Conservation (phyloP, 2,113 vertebrate species). For the Xiphophorus hellerii region DNA sequence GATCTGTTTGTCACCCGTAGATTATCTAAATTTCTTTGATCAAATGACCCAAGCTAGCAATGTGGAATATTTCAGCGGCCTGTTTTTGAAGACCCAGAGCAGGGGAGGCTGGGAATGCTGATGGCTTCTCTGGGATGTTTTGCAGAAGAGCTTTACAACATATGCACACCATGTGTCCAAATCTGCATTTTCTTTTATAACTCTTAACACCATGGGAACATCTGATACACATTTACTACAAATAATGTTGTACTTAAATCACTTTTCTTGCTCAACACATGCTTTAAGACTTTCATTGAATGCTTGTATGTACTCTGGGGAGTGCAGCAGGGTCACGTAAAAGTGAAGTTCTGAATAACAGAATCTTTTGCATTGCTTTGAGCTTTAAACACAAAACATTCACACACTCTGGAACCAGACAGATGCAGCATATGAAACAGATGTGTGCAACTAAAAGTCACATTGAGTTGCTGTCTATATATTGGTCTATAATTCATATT, state of each 20-base stretch:
- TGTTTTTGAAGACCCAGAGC: constrained; percentile 36
- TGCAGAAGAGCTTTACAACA: constrained; percentile 39
- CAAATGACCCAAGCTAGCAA: constrained; percentile 27
- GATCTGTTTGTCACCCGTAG: constrained; percentile 46
- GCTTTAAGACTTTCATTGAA: constrained; percentile 1
- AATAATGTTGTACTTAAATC: constrained; percentile 28
- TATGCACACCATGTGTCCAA: constrained; percentile 38
- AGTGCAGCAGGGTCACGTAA: constrained; percentile 9
- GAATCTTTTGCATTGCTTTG: constrained; percentile 30
- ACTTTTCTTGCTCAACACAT: constrained; percentile 13
- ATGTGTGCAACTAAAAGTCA: constrained; percentile 15
- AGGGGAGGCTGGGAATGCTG: constrained; percentile 36
- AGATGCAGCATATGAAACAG: constrained; percentile 21
- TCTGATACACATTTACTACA: constrained; percentile 50
- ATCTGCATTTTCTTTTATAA: not conserved
- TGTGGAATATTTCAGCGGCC: constrained; percentile 14
- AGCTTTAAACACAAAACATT: constrained; percentile 25
- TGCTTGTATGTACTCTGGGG: constrained; percentile 10
- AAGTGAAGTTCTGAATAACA: constrained; percentile 28
- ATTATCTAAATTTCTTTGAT: constrained; percentile 25
- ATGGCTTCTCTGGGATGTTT: constrained; percentile 40
- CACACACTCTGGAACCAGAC: constrained; percentile 25
- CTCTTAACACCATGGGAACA: constrained; percentile 26
- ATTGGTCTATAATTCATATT: constrained; percentile 45
- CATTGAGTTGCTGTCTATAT: constrained; percentile 11